Evolutionary conservation across 2,797 vertebrate genomes (phyloP).

Genomic region (Acropternis orthonyx): DNA sequence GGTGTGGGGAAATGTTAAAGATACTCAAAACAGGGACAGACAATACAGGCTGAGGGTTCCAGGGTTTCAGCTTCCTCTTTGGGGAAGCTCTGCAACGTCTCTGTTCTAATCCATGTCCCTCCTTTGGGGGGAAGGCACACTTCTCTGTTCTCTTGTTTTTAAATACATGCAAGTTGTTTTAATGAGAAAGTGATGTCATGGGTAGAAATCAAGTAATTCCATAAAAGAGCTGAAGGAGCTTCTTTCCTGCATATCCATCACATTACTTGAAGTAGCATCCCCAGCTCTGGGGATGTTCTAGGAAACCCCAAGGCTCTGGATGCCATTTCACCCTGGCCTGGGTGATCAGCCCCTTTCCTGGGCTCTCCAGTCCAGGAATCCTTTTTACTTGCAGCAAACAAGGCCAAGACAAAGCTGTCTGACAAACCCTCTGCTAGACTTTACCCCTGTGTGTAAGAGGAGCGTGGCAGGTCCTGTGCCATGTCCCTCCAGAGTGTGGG

Average conservation of each 20-base stretch:
- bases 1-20: neutral
- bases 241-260: neutral
- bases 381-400: neutral
- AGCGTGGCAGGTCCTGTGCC: neutral
- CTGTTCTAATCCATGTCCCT: neutral
- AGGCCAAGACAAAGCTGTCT: neutral
- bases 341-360: neutral
- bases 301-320: neutral
- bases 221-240: neutral
- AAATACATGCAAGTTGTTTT: neutral
- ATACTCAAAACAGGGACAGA: fast-evolving
- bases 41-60: neutral
- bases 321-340: neutral
- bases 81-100: neutral
- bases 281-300: neutral
- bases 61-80: neutral
- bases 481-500: neutral
- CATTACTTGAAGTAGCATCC: neutral
- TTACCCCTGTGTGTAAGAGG: neutral
- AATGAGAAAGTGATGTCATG: neutral
- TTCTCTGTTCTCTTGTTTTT: neutral
- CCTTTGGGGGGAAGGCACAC: neutral
- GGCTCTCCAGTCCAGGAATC: fast-evolving
- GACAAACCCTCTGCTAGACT: neutral
- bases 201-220: neutral